phyloP scores from a whole-genome alignment of 2,113 vertebrate species.

The Myiozetetes cayanensis region DNA sequence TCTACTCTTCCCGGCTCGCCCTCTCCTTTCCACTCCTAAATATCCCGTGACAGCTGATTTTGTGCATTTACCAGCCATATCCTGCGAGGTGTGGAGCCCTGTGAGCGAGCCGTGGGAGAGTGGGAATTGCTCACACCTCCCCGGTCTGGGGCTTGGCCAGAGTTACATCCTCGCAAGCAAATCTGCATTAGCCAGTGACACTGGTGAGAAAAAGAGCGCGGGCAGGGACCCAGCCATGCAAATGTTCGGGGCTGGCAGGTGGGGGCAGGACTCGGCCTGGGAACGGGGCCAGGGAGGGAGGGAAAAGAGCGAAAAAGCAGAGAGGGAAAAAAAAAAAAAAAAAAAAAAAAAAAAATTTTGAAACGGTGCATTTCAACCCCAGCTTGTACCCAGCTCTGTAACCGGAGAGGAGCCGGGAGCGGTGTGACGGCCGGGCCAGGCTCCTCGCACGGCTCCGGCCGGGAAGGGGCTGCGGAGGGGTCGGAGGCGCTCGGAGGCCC shows the following conservation, averaged over 20 bases:
- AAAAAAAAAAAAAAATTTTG: neutral
- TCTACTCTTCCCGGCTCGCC: rapidly evolving
- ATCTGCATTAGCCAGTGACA: constrained; percentile 32
- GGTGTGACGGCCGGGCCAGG: neutral
- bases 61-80: neutral
- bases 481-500: neutral
- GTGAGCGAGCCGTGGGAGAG: neutral
- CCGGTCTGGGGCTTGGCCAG: neutral
- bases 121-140: constrained; percentile 24
- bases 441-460: neutral
- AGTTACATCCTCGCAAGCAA: constrained; percentile 11
- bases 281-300: constrained; percentile 20
- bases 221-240: constrained; percentile 48
- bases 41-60: neutral
- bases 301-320: neutral
- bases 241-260: constrained; percentile 43
- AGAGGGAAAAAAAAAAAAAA: neutral
- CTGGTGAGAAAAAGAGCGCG: constrained; percentile 34
- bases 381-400: neutral
- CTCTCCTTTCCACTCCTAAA: neutral
- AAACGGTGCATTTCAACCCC: neutral
- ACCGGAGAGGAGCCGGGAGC: neutral
- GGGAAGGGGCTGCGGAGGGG: neutral
- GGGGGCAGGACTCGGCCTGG: constrained; percentile 45
- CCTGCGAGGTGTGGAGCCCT: neutral